Evolutionary conservation across 2,113 vertebrate genomes (phyloP).

Genomic region (Nannobrachium achirus): DNA sequence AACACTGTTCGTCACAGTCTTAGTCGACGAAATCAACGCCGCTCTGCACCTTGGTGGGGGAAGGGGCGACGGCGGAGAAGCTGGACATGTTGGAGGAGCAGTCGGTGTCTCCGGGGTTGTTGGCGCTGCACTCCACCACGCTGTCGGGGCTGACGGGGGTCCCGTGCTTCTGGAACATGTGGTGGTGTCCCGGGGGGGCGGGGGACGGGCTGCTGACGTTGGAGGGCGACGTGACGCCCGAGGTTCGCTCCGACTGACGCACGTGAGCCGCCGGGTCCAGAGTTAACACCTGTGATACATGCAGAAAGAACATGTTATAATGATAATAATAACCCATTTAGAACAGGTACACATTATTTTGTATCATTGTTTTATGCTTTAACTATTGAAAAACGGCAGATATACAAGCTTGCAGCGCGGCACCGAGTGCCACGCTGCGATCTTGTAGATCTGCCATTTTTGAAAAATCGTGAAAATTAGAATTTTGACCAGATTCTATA

Average conservation of each 20-base stretch:
- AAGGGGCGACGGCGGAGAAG: constrained; percentile 62
- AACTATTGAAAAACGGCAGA: no score
- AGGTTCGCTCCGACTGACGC: constrained; percentile 80
- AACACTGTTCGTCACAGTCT: no score
- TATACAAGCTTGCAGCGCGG: no score
- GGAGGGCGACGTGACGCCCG: constrained; percentile 71
- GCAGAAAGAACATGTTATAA: constrained; percentile 9
- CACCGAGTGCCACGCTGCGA: no score
- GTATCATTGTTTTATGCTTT: no score
- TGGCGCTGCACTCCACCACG: constrained; percentile 74
- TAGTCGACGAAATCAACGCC: no score
- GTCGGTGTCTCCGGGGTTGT: constrained; percentile 81
- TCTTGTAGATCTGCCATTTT: no score
- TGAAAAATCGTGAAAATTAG: no score
- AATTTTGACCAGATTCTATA: no score
- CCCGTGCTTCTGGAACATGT: constrained; percentile 52
- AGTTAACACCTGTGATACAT: constrained; percentile 80
- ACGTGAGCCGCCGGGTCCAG: constrained; percentile 81
- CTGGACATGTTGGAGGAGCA: constrained; percentile 82
- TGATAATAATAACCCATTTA: not conserved
- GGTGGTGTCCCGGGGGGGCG: constrained; percentile 33
- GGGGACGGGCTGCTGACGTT: constrained; percentile 71
- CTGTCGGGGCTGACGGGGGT: constrained; percentile 85
- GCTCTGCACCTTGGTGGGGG: constrained; percentile 44
- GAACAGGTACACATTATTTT: no score